Percentiles rank a stretch among this genome's conserved stretches.
Evolutionary conservation across 1,140 invertebrate genomes (phyloP).

Genomic region (Mercenaria mercenaria): DNA sequence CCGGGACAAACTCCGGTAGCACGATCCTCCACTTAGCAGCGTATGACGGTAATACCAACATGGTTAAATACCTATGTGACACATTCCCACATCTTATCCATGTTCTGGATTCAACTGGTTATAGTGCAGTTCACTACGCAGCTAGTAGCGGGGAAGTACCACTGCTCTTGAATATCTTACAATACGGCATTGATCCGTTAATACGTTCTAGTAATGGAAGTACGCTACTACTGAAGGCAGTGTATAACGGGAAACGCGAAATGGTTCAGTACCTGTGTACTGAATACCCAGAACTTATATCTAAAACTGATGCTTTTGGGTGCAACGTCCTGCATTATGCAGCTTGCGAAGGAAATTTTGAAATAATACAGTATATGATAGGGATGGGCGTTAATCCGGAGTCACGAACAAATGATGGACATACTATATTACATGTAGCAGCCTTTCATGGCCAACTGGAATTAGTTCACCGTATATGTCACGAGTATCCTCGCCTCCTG

Average conservation of each 20-base stretch:
- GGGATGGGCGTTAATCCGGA: not conserved
- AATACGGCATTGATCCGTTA: conserved; percentile 28
- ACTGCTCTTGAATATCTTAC: conserved; percentile 14
- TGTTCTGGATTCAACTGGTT: conserved; percentile 20
- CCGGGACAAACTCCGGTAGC: not conserved
- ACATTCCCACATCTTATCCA: conserved; percentile 28
- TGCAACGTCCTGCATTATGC: conserved; percentile 50
- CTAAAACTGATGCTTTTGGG: conserved; percentile 18
- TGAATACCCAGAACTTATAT: conserved; percentile 24
- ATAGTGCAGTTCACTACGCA: conserved; percentile 51
- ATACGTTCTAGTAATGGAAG: not conserved
- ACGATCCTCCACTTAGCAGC: conserved; percentile 51
- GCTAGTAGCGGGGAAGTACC: conserved; percentile 33
- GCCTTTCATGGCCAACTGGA: conserved; percentile 35
- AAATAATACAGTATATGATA: conserved; percentile 15
- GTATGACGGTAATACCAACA: conserved; percentile 30
- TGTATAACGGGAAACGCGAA: not conserved
- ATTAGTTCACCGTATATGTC: not conserved
- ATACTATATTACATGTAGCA: conserved; percentile 43
- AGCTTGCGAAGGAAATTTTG: conserved; percentile 22
- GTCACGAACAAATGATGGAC: conserved; percentile 15
- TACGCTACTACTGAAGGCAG: conserved; percentile 47
- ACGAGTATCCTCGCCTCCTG: not conserved
- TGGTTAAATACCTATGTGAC: conserved; percentile 38
- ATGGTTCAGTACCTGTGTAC: conserved; percentile 23